Conservation (phyloP, 2,888 invertebrate species). For the Agrotis clavis region DNA sequence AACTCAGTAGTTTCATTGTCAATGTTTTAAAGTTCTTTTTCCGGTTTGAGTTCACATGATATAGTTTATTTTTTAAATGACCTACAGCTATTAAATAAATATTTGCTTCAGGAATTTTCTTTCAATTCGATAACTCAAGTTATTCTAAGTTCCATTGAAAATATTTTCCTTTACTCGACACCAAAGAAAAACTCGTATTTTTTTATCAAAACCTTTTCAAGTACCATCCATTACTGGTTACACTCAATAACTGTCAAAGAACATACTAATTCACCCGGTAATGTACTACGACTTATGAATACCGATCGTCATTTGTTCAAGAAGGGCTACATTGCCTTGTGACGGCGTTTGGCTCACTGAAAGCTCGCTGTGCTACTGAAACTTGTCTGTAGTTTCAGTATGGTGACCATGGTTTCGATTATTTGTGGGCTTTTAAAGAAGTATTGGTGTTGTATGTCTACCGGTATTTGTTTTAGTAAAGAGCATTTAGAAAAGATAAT, state of each 20-base stretch:
- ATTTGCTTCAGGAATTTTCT: not conserved
- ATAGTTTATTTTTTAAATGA: not conserved
- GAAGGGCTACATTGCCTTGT: constrained; percentile 64
- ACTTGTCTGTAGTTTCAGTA: constrained; percentile 68
- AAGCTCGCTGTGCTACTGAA: constrained; percentile 78
- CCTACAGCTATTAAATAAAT: not conserved
- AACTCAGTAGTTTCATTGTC: constrained; percentile 23
- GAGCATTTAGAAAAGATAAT: constrained; percentile 7
- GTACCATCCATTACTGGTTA: constrained; percentile 14
- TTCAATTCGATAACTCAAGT: not conserved
- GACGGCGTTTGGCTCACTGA: constrained; percentile 82
- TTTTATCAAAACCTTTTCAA: not conserved
- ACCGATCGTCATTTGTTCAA: constrained; percentile 15
- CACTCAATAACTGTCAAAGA: not conserved
- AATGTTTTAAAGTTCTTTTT: not conserved
- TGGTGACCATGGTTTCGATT: constrained; percentile 66
- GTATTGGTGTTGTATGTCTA: constrained; percentile 23
- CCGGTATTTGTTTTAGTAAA: constrained; percentile 12
- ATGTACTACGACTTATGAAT: constrained; percentile 11
- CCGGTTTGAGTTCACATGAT: not conserved
- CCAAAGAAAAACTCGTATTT: not conserved
- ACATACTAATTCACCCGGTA: not conserved
- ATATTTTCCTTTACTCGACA: constrained; percentile 1
- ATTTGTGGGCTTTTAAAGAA: constrained; percentile 11
- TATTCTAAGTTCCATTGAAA: constrained; percentile 7